Percentiles rank a stretch among this genome's conserved stretches.
Evolutionary conservation across 2,888 invertebrate species (phyloP).

Genomic region (Pollenia amentaria): DNA sequence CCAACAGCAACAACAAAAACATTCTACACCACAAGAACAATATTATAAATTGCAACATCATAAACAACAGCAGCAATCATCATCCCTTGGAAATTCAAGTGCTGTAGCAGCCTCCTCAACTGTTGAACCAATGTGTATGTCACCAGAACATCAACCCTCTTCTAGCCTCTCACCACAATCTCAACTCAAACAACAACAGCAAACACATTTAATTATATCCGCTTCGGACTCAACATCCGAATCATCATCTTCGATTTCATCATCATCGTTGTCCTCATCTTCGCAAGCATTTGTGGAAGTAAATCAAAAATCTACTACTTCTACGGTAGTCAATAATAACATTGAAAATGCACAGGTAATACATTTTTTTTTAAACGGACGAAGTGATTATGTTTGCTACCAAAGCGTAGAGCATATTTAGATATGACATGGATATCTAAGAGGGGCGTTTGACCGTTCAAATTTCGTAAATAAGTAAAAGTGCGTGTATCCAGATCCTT

Average conservation of each 20-base stretch:
- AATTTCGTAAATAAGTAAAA: too few species aligned
- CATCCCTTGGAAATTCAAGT: constrained; percentile 69
- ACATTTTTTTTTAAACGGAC: constrained; percentile 33
- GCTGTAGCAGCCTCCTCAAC: constrained; percentile 74
- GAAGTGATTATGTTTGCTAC: too few species aligned
- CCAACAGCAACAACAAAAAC: constrained; percentile 75
- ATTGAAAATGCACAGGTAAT: constrained; percentile 71
- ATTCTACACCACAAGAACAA: constrained; percentile 72
- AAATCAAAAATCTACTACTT: constrained; percentile 80
- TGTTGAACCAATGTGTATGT: constrained; percentile 83
- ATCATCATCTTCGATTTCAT: constrained; percentile 76
- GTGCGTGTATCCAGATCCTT: too few species aligned
- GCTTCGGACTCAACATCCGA: constrained; percentile 74
- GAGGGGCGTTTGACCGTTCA: too few species aligned
- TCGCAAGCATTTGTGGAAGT: constrained; percentile 83
- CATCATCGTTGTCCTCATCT: constrained; percentile 79
- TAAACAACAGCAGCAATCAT: constrained; percentile 75
- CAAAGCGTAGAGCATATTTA: too few species aligned
- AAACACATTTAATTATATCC: constrained; percentile 76
- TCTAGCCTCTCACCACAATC: constrained; percentile 70
- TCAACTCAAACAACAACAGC: constrained; percentile 68
- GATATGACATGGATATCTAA: too few species aligned
- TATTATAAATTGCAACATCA: constrained; percentile 70
- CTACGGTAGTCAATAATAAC: constrained; percentile 65
- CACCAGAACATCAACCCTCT: constrained; percentile 81